Base-by-base conservation (phyloP, 2,113 vertebrate genomes). In the Holacanthus passer region DNA sequence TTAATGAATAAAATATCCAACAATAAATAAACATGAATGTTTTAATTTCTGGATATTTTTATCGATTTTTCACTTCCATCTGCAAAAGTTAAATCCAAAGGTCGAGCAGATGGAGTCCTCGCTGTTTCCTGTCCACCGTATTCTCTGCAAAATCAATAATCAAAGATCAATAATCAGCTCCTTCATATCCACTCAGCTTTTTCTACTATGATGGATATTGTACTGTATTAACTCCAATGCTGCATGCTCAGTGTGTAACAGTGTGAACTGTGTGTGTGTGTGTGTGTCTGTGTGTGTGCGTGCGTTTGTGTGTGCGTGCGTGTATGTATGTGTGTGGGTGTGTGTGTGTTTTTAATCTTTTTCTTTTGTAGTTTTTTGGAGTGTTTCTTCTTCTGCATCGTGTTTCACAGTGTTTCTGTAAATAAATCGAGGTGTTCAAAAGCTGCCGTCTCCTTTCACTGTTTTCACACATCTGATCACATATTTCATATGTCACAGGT, bases 381-480 rank as follows among this genome's bases (percentile, higher is more conserved):
- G 81, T 88, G 13, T 62, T 72, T 82, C 59, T 71, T 77, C 74
- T 80, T 84, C 89, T 92, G 83, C 73, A 77, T 88, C 31, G 71
- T 90, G 89, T 85, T n/a, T 89, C 37, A 78, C 78, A 81, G 82
- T 92, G 88, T 81, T 89, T 84, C 87, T 92, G 91, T 92, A 90
- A 93, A 93, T 93, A 93, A 93, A 93, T 55, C 39, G 75, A 87
- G 31, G 47, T 91, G 86, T 35, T 84, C 39, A 69, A 87, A 84
- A 1, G 17, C 60, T 84, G 73, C 2, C 5, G 2, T 85, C 66
- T 86, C 59, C 80, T 87, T 89, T 24, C 9, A n/a, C n/a, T n/a
- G n/a, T n/a, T n/a, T n/a, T n/a, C n/a, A 37, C 35, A 37, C 35
- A 37, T 37, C 35, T 7, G 35, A 37, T 37, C 35, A n/a, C n/a